Percentiles rank a stretch among this genome's conserved stretches.
These are phyloP conservation scores for Mixornis gularis DNA, from an alignment of 2,113 vertebrate species.

Conservation along the genomic window DNA sequence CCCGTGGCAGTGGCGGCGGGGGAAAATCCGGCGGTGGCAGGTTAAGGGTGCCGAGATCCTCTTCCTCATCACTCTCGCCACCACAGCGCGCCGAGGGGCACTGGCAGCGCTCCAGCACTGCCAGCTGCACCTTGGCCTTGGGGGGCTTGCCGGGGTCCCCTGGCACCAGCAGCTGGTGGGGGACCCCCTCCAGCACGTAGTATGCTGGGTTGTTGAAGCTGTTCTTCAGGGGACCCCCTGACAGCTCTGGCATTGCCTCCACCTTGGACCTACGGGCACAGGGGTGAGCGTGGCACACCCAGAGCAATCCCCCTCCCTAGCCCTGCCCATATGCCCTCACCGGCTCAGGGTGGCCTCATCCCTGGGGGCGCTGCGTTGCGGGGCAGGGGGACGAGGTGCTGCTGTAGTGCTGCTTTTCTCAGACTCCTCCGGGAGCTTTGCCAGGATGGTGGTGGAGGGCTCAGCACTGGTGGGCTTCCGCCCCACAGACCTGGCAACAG, in stretches of 20 bases:
- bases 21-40: constrained; percentile 86
- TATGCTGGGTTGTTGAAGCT: constrained; percentile 97
- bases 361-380: constrained; percentile 53
- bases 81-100: constrained; percentile 57
- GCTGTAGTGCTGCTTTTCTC: constrained; percentile 65
- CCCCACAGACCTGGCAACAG: constrained; percentile 66
- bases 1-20: constrained; percentile 82
- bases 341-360: constrained; percentile 77
- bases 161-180: constrained; percentile 80
- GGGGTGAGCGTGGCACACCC: not conserved
- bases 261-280: constrained; percentile 73
- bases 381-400: constrained; percentile 61
- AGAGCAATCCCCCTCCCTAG: not conserved
- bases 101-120: constrained; percentile 55
- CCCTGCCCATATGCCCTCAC: constrained; percentile 36
- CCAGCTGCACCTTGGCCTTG: constrained; percentile 76
- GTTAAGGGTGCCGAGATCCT: constrained; percentile 67
- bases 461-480: constrained; percentile 73
- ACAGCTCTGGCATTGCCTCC: constrained; percentile 72
- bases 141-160: constrained; percentile 69
- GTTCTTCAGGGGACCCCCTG: constrained; percentile 79
- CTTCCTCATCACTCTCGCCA: constrained; percentile 83
- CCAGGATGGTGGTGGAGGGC: not conserved
- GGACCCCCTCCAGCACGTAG: constrained; percentile 93
- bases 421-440: constrained; percentile 64